Base-by-base conservation (phyloP, 1,140 invertebrate species). In the Euwallacea fornicatus region DNA sequence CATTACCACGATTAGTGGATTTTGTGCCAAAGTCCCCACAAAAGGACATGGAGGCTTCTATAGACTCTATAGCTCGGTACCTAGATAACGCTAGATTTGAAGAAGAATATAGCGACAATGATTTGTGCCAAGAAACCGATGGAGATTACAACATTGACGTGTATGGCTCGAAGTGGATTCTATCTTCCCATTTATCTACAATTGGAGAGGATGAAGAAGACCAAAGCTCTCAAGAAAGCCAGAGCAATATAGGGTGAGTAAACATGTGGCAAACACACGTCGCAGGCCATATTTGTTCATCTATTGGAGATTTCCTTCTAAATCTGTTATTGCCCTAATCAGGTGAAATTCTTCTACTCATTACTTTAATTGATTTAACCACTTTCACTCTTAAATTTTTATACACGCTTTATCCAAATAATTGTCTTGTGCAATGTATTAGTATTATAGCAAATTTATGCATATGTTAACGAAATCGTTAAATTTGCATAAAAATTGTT, bases 171-270 rank as follows among this genome's bases (percentile, higher is more conserved):
- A 76, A 76, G 62, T 81, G 80, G 80, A 76, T 75, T 60, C 63
- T 78, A 41, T 74, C 76, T 41, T 78, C 77, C 53, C 81, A 84
- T 78, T 74, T 89, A 60, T 87, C 88, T 33, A 89, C 88, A 46
- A 89, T 89, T 73, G 88, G 88, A 0, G 88, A 89, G 79, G 83
- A 88, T 43, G 88, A 89, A 76, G 88, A 90, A 79, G 86, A 85
- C 71, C 64, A 66, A 21, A 64, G 42, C 10, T 15, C 9, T 11
- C 60, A 66, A 50, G 63, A 71, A 42, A 11, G 10, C 21, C 41
- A 42, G 15, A 66, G 78, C 79, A 63, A 81, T 61, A 53, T 61
- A 7, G 63, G 64, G 70, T 72, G 66, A 67, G 69, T 60, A 33
- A 33, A 33, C 1, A 33, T 33, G 21, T 33, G 21, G 1, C 4